Evolutionary conservation across 2,797 vertebrate genomes (phyloP).

Genomic region (Myoxocephalus aenaeus): DNA sequence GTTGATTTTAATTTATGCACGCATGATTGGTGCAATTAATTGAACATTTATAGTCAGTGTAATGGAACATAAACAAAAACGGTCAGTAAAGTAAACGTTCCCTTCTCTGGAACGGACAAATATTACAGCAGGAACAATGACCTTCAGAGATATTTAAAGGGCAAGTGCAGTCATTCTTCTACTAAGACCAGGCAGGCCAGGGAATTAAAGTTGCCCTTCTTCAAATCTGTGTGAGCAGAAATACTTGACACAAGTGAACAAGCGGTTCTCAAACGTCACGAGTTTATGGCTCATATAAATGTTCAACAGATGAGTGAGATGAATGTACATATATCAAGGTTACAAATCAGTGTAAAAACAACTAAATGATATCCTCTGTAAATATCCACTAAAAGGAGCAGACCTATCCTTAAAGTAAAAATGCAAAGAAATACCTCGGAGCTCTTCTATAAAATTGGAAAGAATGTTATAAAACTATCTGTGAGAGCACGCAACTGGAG

Average conservation of each 20-base stretch:
- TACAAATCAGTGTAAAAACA: not conserved
- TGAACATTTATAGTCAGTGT: not conserved
- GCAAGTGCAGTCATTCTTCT: not conserved
- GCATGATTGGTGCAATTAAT: not conserved
- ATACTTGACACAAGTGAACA: not conserved
- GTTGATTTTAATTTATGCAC: not conserved
- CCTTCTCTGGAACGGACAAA: not conserved
- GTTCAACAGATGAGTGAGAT: not conserved
- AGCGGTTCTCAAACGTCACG: not conserved
- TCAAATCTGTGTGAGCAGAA: not conserved
- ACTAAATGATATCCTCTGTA: slow-evolving; percentile 7
- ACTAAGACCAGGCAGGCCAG: too few relatives aligned
- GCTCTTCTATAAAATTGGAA: slow-evolving; percentile 35
- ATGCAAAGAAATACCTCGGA: slow-evolving; percentile 11
- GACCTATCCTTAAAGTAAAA: slow-evolving; percentile 15
- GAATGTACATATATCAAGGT: not conserved
- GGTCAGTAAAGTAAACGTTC: not conserved
- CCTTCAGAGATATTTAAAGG: not conserved
- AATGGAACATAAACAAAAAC: not conserved
- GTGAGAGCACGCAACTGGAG: slow-evolving; percentile 23
- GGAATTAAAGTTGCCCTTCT: not conserved
- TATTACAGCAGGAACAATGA: not conserved
- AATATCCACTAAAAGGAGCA: slow-evolving; percentile 24
- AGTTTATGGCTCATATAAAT: not conserved
- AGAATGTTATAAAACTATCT: slow-evolving; percentile 41